Base-by-base conservation (phyloP, 2,797 vertebrate species). In the Gallinago stenura region DNA sequence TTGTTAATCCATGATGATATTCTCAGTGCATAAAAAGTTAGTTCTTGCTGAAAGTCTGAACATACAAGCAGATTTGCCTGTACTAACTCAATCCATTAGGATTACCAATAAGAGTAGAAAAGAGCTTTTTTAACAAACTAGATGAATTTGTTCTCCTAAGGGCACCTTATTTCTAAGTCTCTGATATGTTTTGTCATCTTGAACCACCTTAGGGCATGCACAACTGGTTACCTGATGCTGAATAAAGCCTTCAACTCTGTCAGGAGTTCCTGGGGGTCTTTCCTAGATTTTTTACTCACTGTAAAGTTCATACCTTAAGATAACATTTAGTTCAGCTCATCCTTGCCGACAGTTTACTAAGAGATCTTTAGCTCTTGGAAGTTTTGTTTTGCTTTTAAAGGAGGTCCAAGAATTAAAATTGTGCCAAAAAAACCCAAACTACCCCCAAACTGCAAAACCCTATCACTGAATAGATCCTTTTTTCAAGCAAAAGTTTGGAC, bases 211-310 rank as follows among this genome's bases (percentile, higher is more conserved):
- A 35, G 0, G 8, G 43, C 8, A n/a, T 16, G 12, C 31, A 56
- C 31, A 30, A 53, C 21, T 71, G 10, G 7, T 76, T 83, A 70
- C 25, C 48, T 78, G 45, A 37, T 73, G 60, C 18, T 1, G 2
- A 87, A 81, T 78, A 86, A 60, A 57, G 39, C 50, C 41, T 85
- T 10, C 31, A 19, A 37, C 62, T 73, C 35, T 6, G 3, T 35
- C 0, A 2, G 68, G 31, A 30, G 12, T 72, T 87, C 31, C 58
- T 79, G 45, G 5, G 48, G 0, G 0, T 51, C 22, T 54, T 86
- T 57, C 26, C 31, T 75, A 2, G 33, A 39, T 82, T 43, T 79
- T 94, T 83, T 61, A 72, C 6, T 87, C 31, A 21, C 0, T 58
- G 33, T 61, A 30, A 89, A 75, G 25, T 65, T 81, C 71, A 45